These are phyloP conservation scores for Macroglossus sobrinus DNA, from an alignment of 2,113 vertebrate genomes.

Conservation along the genomic window DNA sequence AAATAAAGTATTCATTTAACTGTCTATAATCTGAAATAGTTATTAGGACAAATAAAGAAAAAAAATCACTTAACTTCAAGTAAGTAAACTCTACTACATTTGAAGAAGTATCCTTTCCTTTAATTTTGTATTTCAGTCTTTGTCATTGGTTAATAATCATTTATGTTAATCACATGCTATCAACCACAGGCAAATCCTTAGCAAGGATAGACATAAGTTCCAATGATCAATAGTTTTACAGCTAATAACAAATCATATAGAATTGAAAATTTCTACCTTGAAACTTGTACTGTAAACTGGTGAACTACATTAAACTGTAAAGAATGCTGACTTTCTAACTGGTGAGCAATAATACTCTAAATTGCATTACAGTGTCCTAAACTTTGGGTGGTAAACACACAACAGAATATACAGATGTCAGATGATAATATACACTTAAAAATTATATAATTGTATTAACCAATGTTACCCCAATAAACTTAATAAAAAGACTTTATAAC, in stretches of 20 bases:
- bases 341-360: not conserved
- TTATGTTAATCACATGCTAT: constrained; percentile 22
- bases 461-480: too few species aligned
- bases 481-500: too few species aligned
- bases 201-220: not conserved
- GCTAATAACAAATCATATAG: constrained; percentile 23
- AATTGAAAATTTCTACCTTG: not conserved
- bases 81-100: not conserved
- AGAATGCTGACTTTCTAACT: not conserved
- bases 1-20: not conserved
- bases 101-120: not conserved
- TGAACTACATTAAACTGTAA: not conserved
- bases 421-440: too few species aligned
- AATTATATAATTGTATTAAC: too few species aligned
- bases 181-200: not conserved
- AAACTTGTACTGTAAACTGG: not conserved
- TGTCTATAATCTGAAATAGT: not conserved
- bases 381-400: too few species aligned
- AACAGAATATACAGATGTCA: too few species aligned
- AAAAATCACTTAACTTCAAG: not conserved
- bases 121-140: not conserved
- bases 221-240: constrained; percentile 26
- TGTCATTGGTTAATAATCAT: not conserved
- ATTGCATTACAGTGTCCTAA: not conserved
- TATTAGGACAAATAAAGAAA: not conserved